Base-by-base conservation (phyloP, 2,888 invertebrate genomes). In the Agrenia bidenticulata region DNA sequence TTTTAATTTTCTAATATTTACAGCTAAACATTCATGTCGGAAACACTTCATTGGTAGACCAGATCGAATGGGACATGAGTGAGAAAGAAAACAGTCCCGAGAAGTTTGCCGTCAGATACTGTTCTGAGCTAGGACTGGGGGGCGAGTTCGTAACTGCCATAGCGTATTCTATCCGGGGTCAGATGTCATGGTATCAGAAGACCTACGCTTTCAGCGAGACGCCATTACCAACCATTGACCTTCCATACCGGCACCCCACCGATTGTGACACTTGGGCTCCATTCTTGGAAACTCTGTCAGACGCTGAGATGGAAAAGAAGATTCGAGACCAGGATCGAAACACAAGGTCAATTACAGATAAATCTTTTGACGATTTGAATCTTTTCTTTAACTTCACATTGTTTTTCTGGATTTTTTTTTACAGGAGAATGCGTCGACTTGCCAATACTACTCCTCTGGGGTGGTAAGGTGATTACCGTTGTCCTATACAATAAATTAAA, bases 241-340 rank as follows among this genome's bases (percentile, higher is more conserved):
- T 88, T 50, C 96, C 98, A 2, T 95, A 93, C 80, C 87, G 95
- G 41, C 90, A 92, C 73, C 93, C 95, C 2, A 89, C 92, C 13
- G 98, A 99, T 77, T 93, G 95, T 1, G 99, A 99, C 78, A 89
- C 90, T 72, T 99, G 98, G 98, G 94, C 96, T 64, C 99, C 99
- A 2, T 97, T 97, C 82, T 83, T 99, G 61, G 99, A 99, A 82
- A 98, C 98, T 0, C 85, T 99, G 32, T 98, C 98, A 15, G 99
- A 99, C 81, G 98, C 98, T 0, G 99, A 99, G 82, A 99, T 99
- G 95, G 99, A 99, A 83, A 99, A 99, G 87, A 99, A 99, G 83
- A 99, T 99, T 76, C 85, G 99, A 55, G 99, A 99, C 82, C 99
- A 99, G 82, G 99, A 99, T 81, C 85, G 99, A 78, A 99, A 99